Evolutionary conservation across 2,113 vertebrate species (phyloP).

Genomic region (Ctenodactylus gundi): DNA sequence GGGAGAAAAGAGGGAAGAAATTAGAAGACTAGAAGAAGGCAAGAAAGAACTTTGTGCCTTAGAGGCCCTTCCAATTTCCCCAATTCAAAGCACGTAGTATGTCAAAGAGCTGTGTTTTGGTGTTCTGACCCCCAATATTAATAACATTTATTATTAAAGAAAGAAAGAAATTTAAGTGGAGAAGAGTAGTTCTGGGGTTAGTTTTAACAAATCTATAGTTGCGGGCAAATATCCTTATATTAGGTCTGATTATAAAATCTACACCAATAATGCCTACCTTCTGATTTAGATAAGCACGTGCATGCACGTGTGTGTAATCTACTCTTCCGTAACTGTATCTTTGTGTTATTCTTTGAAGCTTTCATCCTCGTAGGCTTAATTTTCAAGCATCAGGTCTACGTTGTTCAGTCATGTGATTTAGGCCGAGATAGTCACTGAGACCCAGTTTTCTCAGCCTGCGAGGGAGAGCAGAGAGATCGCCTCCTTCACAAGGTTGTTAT

Average conservation of each 20-base stretch:
- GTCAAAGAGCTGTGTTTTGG: neutral
- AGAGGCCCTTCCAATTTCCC: neutral
- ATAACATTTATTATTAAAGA: neutral
- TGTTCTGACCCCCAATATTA: neutral
- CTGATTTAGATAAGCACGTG: neutral
- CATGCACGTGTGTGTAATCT: no score
- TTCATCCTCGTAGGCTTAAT: neutral
- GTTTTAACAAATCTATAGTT: neutral
- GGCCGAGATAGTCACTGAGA: neutral
- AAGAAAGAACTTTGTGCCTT: neutral
- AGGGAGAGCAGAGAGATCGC: slow-evolving; percentile 30
- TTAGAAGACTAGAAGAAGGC: neutral
- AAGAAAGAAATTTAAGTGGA: neutral
- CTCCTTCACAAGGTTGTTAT: slow-evolving; percentile 11
- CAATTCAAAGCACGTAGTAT: neutral
- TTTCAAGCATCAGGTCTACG: neutral
- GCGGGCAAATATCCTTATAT: neutral
- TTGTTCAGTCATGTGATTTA: slow-evolving; percentile 14
- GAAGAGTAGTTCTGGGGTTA: neutral
- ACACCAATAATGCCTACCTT: neutral
- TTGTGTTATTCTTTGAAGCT: neutral
- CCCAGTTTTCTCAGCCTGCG: slow-evolving; percentile 28
- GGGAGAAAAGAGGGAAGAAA: neutral
- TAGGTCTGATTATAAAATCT: neutral
- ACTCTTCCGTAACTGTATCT: no score